Conservation (phyloP, 2,888 invertebrate genomes). For the Disparrhopalites patrizii region DNA sequence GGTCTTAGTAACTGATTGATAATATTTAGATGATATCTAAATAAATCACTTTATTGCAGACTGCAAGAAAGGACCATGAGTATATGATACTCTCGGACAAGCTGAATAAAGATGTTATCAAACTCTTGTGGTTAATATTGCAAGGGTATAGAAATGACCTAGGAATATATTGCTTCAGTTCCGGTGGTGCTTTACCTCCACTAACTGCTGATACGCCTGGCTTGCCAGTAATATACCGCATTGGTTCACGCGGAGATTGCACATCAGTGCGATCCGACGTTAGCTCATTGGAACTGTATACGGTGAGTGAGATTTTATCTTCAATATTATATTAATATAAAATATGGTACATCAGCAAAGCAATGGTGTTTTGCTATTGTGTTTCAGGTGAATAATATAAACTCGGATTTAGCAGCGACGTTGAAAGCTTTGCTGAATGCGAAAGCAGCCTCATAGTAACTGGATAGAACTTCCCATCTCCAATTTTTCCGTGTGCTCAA, state of each 20-base stretch:
- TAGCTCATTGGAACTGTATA: conserved; percentile 53
- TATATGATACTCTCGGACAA: conserved; percentile 51
- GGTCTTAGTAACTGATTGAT: no score
- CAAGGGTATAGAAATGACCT: conserved; percentile 46
- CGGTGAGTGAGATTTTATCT: conserved; percentile 49
- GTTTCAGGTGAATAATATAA: conserved; percentile 46
- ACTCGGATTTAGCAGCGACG: conserved; percentile 41
- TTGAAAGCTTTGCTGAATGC: conserved; percentile 21
- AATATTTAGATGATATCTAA: background rate
- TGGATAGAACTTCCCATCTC: no score
- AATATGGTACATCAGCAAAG: background rate
- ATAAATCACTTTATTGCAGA: conserved; percentile 46
- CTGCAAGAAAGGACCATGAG: conserved; percentile 53
- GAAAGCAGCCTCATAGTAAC: no score
- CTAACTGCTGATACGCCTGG: conserved; percentile 30
- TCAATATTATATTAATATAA: background rate
- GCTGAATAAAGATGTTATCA: conserved; percentile 50
- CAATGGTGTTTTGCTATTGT: background rate
- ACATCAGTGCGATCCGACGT: conserved; percentile 52
- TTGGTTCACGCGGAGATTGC: conserved; percentile 52
- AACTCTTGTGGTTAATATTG: conserved; percentile 50
- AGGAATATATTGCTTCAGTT: conserved; percentile 51
- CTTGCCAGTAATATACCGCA: conserved; percentile 52
- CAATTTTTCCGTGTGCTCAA: no score
- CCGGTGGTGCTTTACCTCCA: conserved; percentile 51